Base-by-base conservation (phyloP, 2,888 invertebrate genomes). In the Andrena flavipes region DNA sequence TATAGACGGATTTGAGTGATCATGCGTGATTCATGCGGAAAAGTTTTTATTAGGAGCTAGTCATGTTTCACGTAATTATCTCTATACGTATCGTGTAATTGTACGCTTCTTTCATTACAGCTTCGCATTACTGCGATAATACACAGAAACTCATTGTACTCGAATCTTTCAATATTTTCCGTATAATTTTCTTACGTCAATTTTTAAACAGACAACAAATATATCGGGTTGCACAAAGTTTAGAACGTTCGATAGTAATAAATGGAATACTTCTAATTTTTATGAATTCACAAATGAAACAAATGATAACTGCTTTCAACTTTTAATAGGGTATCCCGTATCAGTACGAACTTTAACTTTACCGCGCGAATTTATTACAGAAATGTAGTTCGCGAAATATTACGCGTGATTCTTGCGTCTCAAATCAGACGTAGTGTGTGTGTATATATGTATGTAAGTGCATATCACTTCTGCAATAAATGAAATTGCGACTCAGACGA, bases 271-370 rank as follows among this genome's bases (percentile, higher is more conserved):
- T 51, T 51, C 20, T n/a, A 56, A 29, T 42, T 8, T 13, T 26
- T n/a, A 13, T 56, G 35, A 56, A 29, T 51, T 26, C 8, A 29
- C 1, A 63, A 30, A 23, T 13, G 20, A 60, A 60, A 60, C 13
- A n/a, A 35, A 6, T 59, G 3, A 49, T 48, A 23, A 23, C 10
- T 20, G 20, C 10, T 23, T 49, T 30, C 13, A 33, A 16, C 10
- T 23, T 49, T 30, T 8, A 33, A 23, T 71, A 10, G 2, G 23
- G 4, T 23, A n/a, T n/a, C n/a, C n/a, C n/a, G n/a, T n/a, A 2
- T 8, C 30, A 54, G 13, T 60, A 49, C 10, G 13, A 13, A 10
- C 26, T 63, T 72, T n/a, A 60, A 75, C 13, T 75, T 75, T 68
- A 8, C 60, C 60, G 68, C 59, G 69, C 26, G 48, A 69, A 56